Evolutionary conservation across 1,140 invertebrate genomes (phyloP), one percentile per base, ranked within the genome.

Genomic region (Tribolium castaneum): DNA sequence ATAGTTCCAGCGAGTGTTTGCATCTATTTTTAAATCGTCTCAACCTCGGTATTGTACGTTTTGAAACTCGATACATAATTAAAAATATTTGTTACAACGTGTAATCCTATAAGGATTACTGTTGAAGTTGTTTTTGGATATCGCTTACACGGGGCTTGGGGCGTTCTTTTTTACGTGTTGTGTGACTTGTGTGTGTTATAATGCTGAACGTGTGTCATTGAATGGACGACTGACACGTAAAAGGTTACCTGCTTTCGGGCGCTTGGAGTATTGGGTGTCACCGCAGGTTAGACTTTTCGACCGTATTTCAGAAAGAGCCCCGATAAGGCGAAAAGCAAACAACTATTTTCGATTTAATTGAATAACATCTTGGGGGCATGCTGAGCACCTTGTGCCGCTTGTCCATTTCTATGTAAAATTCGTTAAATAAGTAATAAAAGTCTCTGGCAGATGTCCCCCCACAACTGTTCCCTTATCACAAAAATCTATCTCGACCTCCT

Each of bases 31-130:
- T 59, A 22, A 59, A n/a, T n/a, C 13, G 52, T 56, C 51, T 7
- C 54, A 3, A 59, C 1, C 16, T 59, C n/a, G 59, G n/a, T 35
- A 4, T 34, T 35, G 59, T 35, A 34, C 19, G 22, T 22, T 66
- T 35, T 45, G 59, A 35, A 66, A 66, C 9, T 14, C 12, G 30
- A 66, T 34, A 34, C 59, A 35, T 66, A 66, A 66, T 66, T 66
- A 66, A 66, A 66, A 66, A 66, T 66, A 66, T 66, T 66, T 66
- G 10, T 66, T 66, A 66, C 59, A 35, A 22, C 59, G 10, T 35
- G 59, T 66, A 66, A 66, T 66, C 59, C 59, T 66, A 66, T 66
- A 66, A 35, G 59, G 59, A 66, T 66, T 66, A 66, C 59, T 35
- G 59, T 66, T 66, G 16, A 12, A 66, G 25, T 66, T 35, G 59